A percentile compares a stretch with the other conserved stretches of the same genome.
Conservation (phyloP, 2,888 invertebrate species). For the Melanotus villosus region DNA sequence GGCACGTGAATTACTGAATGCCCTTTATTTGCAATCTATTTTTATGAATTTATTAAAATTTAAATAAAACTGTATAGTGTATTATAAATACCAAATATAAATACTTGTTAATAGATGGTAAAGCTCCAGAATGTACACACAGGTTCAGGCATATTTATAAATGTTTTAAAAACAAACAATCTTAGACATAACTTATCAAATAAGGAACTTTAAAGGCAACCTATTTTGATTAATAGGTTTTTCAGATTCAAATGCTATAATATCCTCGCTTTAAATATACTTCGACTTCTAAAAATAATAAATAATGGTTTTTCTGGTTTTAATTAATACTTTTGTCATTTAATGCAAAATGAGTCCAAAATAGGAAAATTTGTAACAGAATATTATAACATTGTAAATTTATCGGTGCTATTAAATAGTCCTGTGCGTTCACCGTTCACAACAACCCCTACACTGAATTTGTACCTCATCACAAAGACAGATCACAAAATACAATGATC, state of each 20-base stretch:
- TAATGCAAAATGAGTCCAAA: too few species aligned
- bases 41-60: not conserved
- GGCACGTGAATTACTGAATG: conserved; percentile 42
- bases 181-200: too few species aligned
- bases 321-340: too few species aligned
- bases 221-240: not conserved
- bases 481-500: conserved; percentile 3
- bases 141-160: too few species aligned
- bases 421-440: conserved; percentile 22
- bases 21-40: conserved; percentile 12
- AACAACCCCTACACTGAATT: conserved; percentile 21
- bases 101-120: conserved; percentile 26
- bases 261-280: conserved; percentile 7
- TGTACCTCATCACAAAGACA: not conserved
- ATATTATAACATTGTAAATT: not conserved
- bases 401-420: not conserved
- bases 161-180: too few species aligned
- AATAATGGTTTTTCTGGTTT: too few species aligned
- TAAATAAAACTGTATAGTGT: too few species aligned
- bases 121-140: conserved; percentile 20
- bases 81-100: conserved; percentile 29
- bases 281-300: too few species aligned
- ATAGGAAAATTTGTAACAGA: too few species aligned
- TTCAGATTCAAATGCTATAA: not conserved
- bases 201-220: too few species aligned